A percentile compares a stretch with the other conserved stretches of the same genome.
Evolutionary conservation across 2,797 vertebrate genomes (phyloP).

Genomic region (Rousettus madagascariensis): DNA sequence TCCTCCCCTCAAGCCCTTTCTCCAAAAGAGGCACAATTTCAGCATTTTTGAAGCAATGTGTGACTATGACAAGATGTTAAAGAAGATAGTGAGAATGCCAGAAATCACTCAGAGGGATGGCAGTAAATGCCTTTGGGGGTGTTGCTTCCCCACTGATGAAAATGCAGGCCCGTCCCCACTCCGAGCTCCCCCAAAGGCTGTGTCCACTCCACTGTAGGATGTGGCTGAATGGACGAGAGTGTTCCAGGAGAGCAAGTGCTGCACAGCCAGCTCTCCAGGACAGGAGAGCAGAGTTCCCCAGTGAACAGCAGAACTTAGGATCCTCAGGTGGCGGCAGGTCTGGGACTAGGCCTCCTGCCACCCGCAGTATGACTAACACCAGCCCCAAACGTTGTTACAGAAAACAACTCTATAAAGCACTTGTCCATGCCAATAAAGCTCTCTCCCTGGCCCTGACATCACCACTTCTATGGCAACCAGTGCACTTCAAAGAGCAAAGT

Average conservation of each 20-base stretch:
- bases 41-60: neutral
- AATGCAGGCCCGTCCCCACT: neutral
- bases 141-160: neutral
- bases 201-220: fast-evolving
- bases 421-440: neutral
- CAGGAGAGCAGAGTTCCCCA: neutral
- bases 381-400: neutral
- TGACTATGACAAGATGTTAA: neutral
- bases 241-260: neutral
- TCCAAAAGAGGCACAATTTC: neutral
- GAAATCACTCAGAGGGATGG: neutral
- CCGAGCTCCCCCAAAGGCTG: neutral
- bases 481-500: conserved; percentile 31
- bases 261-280: neutral
- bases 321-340: fast-evolving
- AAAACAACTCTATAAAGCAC: conserved; percentile 32
- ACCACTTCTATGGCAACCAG: conserved; percentile 54
- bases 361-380: neutral
- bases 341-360: neutral
- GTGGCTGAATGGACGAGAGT: neutral
- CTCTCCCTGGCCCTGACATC: conserved; percentile 17
- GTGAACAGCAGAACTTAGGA: neutral
- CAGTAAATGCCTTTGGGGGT: neutral
- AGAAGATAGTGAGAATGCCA: neutral
- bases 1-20: neutral